Evolutionary conservation across 1,140 invertebrate genomes (phyloP).

Genomic region (Conus ventricosus): DNA sequence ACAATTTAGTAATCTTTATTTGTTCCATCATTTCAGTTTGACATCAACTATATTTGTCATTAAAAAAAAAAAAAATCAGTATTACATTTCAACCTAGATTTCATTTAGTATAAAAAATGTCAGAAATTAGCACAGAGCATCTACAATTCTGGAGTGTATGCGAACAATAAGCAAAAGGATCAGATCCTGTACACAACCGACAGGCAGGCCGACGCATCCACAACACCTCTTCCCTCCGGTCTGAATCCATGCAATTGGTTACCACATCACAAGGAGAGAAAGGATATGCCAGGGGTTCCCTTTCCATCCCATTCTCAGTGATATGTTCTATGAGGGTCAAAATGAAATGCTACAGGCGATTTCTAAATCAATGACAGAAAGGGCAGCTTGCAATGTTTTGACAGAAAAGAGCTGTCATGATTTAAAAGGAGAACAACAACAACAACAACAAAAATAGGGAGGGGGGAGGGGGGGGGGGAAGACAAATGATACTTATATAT

Average conservation of each 20-base stretch:
- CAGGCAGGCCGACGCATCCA: neutral
- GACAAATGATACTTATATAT: too few relatives aligned
- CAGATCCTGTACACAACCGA: neutral
- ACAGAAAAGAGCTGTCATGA: too few relatives aligned
- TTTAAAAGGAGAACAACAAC: too few relatives aligned
- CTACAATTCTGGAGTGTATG: conserved; percentile 2
- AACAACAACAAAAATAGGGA: too few relatives aligned
- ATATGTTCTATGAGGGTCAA: neutral
- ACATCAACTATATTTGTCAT: neutral
- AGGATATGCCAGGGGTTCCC: neutral
- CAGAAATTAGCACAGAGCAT: neutral
- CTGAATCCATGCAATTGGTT: too few relatives aligned
- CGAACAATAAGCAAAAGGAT: neutral
- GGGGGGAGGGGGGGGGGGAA: too few relatives aligned
- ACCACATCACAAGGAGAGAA: neutral
- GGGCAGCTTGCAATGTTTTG: too few relatives aligned
- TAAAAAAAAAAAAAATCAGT: neutral
- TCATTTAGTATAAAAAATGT: neutral
- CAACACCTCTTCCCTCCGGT: too few relatives aligned
- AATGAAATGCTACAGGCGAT: neutral
- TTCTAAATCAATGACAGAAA: neutral
- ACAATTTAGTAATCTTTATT: conserved; percentile 8
- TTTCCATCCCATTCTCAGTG: neutral
- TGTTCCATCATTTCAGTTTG: neutral
- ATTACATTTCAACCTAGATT: neutral